These are phyloP conservation scores for Xiphias gladius DNA, from an alignment of 2,113 vertebrate genomes.

Conservation along the genomic window DNA sequence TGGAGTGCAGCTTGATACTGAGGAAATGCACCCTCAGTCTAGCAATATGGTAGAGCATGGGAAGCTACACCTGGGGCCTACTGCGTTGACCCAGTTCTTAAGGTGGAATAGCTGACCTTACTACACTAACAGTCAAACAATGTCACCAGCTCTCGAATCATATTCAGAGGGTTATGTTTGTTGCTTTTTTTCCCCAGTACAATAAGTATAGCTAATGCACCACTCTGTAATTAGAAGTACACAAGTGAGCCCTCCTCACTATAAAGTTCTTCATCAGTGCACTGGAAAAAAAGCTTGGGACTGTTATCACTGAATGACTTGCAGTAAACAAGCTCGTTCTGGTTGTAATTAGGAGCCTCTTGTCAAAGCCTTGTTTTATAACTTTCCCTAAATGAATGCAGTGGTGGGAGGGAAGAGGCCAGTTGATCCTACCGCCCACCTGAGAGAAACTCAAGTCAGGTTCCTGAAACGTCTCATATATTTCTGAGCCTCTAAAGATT, in stretches of 20 bases:
- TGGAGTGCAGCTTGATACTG: not conserved
- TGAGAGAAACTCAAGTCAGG: conserved; percentile 22
- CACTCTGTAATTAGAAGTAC: conserved; percentile 37
- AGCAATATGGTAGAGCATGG: not conserved
- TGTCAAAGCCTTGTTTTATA: conserved; percentile 72
- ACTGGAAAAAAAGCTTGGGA: conserved; percentile 42
- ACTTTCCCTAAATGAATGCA: conserved; percentile 64
- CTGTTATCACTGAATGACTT: conserved; percentile 59
- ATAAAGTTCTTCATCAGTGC: conserved; percentile 71
- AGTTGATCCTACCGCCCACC: not conserved
- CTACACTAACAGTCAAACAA: not conserved
- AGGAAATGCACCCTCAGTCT: not conserved
- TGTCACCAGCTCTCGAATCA: not conserved
- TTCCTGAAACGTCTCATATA: conserved; percentile 14
- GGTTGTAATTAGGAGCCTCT: conserved; percentile 70
- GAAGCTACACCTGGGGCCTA: not conserved
- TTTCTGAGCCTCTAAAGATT: conserved; percentile 17
- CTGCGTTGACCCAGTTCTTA: not conserved
- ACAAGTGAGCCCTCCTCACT: conserved; percentile 26
- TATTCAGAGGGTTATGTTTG: not conserved
- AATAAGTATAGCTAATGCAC: not conserved
- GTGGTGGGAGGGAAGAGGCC: conserved; percentile 22
- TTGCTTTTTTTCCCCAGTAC: not conserved
- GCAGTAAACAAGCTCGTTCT: conserved; percentile 76
- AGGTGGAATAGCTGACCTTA: not conserved